Base-by-base conservation (phyloP, 2,888 invertebrate species). In the Autographa gamma region DNA sequence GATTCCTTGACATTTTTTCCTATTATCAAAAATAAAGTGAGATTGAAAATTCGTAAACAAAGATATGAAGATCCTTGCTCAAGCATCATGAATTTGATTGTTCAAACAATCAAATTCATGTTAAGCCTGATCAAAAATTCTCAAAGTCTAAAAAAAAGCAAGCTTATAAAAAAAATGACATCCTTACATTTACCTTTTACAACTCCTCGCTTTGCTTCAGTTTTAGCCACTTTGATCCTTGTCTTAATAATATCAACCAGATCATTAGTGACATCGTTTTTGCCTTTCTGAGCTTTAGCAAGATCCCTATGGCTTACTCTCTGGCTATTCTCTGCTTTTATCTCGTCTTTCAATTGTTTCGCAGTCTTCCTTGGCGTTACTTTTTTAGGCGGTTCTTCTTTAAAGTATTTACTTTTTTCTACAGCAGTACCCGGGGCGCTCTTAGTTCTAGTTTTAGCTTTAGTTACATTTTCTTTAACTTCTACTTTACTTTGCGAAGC, bases 191-290 rank as follows among this genome's bases (percentile, higher is more conserved):
- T 85, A 91, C 93, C 95, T 91, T 94, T 94, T 0, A 92, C 91
- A 68, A 88, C 82, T 64, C 86, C 83, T 73, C 88, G 91, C 59
- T 88, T 92, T 58, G 93, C 86, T 67, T 90, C 87, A 19, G 85
- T 86, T 85, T 95, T 96, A 74, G 95, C 94, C 83, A 94, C 92
- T 72, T 89, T 91, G 9, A 96, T 94, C 75, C 96, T 91, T 56
- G 86, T 90, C 85, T 96, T 96, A 60, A 96, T 91, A 63, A 97
- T 91, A 68, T 91, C 86, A n/a, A 96, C 90, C 41, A 96, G 92
- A 81, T 96, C 96, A 60, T 88, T 89, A 63, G 91, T 94, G 5
- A 96, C 93, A 89, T 96, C 93, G 76, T 86, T 90, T 91, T 92
- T 48, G 81, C 56, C 66, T 88, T 89, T 59, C 69, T 58, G 86